A percentile compares a stretch with the other conserved stretches of the same genome.
phyloP scores from a whole-genome alignment of 2,888 invertebrate species.

The Amphipyra tragopoginis region DNA sequence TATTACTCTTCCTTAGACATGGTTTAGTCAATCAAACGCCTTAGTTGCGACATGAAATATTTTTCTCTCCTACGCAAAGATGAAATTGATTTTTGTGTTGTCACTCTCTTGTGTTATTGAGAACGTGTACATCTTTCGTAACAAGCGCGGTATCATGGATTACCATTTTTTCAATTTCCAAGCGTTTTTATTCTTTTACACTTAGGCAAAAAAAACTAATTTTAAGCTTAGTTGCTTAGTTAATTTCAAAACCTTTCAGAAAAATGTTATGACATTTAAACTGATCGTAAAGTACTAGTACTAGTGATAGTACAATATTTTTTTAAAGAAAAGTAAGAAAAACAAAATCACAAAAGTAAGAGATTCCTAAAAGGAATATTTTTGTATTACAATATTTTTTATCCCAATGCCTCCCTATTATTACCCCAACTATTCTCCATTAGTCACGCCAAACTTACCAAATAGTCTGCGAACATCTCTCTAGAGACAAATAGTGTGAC shows the following conservation, averaged over 20 bases:
- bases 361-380: background rate
- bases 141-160: too few relatives aligned
- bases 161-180: too few relatives aligned
- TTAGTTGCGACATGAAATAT: constrained; percentile 36
- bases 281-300: too few relatives aligned
- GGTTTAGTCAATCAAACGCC: constrained; percentile 69
- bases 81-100: constrained; percentile 23
- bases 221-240: too few relatives aligned
- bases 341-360: too few relatives aligned
- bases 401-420: background rate
- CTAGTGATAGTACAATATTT: too few relatives aligned
- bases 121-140: too few relatives aligned
- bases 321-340: too few relatives aligned
- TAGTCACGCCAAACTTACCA: background rate
- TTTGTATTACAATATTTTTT: background rate
- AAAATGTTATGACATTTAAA: too few relatives aligned
- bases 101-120: constrained; percentile 5
- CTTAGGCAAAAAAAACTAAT: too few relatives aligned
- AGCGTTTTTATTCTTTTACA: too few relatives aligned
- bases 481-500: constrained; percentile 16
- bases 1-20: constrained; percentile 67
- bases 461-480: constrained; percentile 5
- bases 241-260: too few relatives aligned
- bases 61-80: constrained; percentile 44
- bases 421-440: background rate